Percentiles rank a stretch among this genome's conserved stretches.
These are phyloP conservation scores for Drymonia ruficornis DNA, from an alignment of 2,888 invertebrate species.

Conservation along the genomic window DNA sequence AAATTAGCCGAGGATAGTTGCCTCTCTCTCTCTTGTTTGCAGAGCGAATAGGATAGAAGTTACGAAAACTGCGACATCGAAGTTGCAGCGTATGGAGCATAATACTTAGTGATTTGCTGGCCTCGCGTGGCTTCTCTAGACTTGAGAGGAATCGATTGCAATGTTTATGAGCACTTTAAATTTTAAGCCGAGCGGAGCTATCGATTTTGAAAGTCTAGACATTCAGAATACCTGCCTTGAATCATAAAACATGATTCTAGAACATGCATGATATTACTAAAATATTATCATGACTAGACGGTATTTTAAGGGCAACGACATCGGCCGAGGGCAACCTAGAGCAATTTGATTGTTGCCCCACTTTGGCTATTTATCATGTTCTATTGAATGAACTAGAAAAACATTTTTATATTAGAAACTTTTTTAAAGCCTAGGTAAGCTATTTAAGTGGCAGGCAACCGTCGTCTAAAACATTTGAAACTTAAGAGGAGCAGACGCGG, in stretches of 20 bases:
- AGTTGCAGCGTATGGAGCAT: conserved; percentile 32
- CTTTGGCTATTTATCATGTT: background rate
- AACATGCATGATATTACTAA: conserved; percentile 6
- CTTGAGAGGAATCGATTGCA: conserved; percentile 51
- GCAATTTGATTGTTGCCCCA: conserved; percentile 3
- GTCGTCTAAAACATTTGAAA: no score
- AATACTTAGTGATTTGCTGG: conserved; percentile 45
- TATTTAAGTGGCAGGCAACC: no score
- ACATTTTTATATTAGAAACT: no score
- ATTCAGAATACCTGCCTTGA: conserved; percentile 15
- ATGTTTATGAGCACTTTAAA: conserved; percentile 60
- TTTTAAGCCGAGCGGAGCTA: conserved; percentile 44
- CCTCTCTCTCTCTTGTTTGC: conserved; percentile 24
- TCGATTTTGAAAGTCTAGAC: conserved; percentile 29
- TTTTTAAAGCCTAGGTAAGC: no score
- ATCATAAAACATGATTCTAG: conserved; percentile 20
- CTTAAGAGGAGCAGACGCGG: no score
- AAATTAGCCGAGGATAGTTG: conserved; percentile 46
- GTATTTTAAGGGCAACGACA: conserved; percentile 1
- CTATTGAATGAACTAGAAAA: background rate
- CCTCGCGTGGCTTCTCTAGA: conserved; percentile 43
- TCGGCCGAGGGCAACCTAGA: background rate
- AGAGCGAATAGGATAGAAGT: conserved; percentile 24
- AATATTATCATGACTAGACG: conserved; percentile 1
- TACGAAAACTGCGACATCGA: conserved; percentile 21